Evolutionary conservation across 2,797 vertebrate species (phyloP).

Genomic region (Neopelma chrysocephalum): DNA sequence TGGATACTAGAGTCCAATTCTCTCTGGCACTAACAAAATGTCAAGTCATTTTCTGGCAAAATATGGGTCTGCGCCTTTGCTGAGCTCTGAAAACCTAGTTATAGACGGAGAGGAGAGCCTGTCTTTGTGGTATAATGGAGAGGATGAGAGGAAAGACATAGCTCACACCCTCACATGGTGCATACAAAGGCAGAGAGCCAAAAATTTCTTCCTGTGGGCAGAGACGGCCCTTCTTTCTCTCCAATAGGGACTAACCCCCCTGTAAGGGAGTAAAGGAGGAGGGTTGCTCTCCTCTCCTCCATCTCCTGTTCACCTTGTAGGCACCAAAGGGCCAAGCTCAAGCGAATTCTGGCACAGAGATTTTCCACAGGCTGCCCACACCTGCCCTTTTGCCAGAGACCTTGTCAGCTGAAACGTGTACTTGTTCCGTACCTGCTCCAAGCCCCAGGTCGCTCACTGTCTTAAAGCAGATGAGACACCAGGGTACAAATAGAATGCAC

Average conservation of each 20-base stretch:
- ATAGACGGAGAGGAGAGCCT: not conserved
- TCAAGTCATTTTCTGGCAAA: not conserved
- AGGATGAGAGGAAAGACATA: not conserved
- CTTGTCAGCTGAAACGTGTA: fast-evolving
- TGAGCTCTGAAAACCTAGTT: not conserved
- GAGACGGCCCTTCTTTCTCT: not conserved
- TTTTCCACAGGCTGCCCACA: not conserved
- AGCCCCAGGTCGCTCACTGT: not conserved
- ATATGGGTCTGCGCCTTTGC: not conserved
- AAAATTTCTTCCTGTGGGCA: not conserved
- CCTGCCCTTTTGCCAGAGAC: not conserved
- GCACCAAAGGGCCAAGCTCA: not conserved
- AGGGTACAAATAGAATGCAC: not conserved
- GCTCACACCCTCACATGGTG: not conserved
- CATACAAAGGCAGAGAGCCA: not conserved
- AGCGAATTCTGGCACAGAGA: not conserved
- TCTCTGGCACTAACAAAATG: not conserved
- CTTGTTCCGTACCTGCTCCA: not conserved
- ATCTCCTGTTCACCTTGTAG: not conserved
- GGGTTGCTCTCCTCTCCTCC: not conserved
- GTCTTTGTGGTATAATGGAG: not conserved
- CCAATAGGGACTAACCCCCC: not conserved
- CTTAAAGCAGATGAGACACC: not conserved
- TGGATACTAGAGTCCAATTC: not conserved
- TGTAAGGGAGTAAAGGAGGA: not conserved